phyloP scores from a whole-genome alignment of 2,113 vertebrate genomes.

The Pelusios castaneus region DNA sequence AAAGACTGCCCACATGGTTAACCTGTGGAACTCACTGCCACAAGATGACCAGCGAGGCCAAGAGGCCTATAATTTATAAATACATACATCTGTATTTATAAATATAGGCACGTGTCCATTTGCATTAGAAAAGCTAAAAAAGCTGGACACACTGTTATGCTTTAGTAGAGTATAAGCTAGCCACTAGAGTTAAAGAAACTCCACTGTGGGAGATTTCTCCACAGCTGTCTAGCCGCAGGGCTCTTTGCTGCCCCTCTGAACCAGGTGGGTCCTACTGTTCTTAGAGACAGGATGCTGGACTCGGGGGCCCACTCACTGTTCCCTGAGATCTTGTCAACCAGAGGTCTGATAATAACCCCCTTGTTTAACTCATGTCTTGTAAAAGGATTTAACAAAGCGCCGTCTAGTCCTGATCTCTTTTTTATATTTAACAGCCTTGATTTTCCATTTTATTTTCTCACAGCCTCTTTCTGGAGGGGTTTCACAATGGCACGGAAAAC shows the following conservation, averaged over 20 bases:
- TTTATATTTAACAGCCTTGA: not conserved
- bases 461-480: constrained; percentile 19
- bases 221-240: not conserved
- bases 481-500: not conserved
- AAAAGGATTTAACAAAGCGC: not conserved
- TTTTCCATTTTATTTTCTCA: constrained; percentile 23
- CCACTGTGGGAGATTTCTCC: not conserved
- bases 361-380: not conserved
- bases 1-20: not conserved
- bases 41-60: not conserved
- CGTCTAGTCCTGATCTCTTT: not conserved
- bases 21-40: not conserved
- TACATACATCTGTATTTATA: not conserved
- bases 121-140: not conserved
- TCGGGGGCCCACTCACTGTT: not conserved
- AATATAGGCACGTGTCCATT: not conserved
- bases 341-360: not conserved
- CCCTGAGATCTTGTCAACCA: not conserved
- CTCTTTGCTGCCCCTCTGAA: not conserved
- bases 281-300: not conserved
- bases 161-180: not conserved
- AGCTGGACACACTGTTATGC: not conserved
- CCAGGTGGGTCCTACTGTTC: too few relatives aligned
- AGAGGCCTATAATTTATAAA: not conserved
- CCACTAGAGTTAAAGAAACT: not conserved